Conservation (phyloP, 2,888 invertebrate species). For the Morpho helenor region DNA sequence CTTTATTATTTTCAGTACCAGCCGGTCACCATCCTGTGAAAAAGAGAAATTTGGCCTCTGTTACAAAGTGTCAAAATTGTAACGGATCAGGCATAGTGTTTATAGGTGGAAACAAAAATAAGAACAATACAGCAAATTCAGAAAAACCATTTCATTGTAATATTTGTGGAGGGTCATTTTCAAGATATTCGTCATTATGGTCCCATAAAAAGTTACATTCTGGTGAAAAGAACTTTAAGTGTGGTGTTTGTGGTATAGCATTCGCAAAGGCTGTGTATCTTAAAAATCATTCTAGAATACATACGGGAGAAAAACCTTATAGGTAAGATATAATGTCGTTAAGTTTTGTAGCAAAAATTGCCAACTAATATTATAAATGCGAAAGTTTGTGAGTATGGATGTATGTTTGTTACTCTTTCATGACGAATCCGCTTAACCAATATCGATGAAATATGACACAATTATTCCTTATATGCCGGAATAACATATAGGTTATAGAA, state of each 20-base stretch:
- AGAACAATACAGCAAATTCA: conserved; percentile 77
- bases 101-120: conserved; percentile 82
- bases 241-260: conserved; percentile 91
- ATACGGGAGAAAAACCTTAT: conserved; percentile 84
- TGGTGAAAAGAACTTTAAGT: conserved; percentile 91
- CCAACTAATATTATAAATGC: too few relatives aligned
- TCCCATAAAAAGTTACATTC: conserved; percentile 93
- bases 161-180: conserved; percentile 90
- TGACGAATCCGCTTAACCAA: too few relatives aligned
- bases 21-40: conserved; percentile 88
- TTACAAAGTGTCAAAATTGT: conserved; percentile 93
- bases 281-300: conserved; percentile 92
- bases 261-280: conserved; percentile 95
- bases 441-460: too few relatives aligned
- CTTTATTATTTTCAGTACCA: conserved; percentile 45
- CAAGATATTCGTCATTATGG: conserved; percentile 92
- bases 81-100: conserved; percentile 93
- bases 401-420: too few relatives aligned
- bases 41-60: conserved; percentile 88
- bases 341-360: not conserved
- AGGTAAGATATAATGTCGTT: conserved; percentile 41
- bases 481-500: too few relatives aligned
- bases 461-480: too few relatives aligned
- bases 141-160: conserved; percentile 94
- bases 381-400: too few relatives aligned